These are phyloP conservation scores for Cacatua alba DNA, from an alignment of 2,113 vertebrate species.

Conservation along the genomic window DNA sequence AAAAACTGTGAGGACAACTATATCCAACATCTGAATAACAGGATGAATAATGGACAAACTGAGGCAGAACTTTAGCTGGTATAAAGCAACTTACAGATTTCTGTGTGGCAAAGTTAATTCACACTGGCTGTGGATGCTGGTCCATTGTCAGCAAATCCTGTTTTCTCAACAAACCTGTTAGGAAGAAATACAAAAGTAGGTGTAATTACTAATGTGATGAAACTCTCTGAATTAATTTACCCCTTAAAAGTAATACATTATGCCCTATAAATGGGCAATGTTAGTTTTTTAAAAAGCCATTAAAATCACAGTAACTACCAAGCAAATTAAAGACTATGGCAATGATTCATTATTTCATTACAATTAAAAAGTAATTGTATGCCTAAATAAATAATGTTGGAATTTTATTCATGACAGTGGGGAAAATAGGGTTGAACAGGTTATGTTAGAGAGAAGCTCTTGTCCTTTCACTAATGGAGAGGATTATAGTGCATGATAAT, in stretches of 20 bases:
- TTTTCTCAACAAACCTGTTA: conserved; percentile 23
- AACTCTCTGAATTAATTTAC: conserved; percentile 44
- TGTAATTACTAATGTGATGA: not conserved
- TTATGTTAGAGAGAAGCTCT: conserved; percentile 2
- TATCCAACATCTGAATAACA: not conserved
- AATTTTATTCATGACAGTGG: conserved; percentile 14
- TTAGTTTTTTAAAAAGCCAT: not conserved
- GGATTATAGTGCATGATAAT: not conserved
- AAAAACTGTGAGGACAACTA: not conserved
- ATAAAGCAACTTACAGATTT: not conserved
- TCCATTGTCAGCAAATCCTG: not conserved
- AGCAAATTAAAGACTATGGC: conserved; percentile 42
- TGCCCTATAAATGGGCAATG: not conserved
- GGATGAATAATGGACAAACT: not conserved
- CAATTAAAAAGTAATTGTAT: conserved; percentile 74
- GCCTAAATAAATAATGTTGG: conserved; percentile 56
- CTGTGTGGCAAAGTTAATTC: not conserved
- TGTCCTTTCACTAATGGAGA: conserved; percentile 1
- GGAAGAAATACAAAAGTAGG: not conserved
- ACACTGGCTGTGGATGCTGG: not conserved
- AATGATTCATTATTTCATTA: conserved; percentile 58
- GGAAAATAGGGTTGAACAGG: conserved; percentile 13
- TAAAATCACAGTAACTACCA: conserved; percentile 26
- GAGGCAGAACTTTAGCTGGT: not conserved
- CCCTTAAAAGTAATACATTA: not conserved